Percentiles rank a stretch among this genome's conserved stretches.
These are phyloP conservation scores for Otocyon megalotis DNA, from an alignment of 2,113 vertebrate species.

Conservation along the genomic window DNA sequence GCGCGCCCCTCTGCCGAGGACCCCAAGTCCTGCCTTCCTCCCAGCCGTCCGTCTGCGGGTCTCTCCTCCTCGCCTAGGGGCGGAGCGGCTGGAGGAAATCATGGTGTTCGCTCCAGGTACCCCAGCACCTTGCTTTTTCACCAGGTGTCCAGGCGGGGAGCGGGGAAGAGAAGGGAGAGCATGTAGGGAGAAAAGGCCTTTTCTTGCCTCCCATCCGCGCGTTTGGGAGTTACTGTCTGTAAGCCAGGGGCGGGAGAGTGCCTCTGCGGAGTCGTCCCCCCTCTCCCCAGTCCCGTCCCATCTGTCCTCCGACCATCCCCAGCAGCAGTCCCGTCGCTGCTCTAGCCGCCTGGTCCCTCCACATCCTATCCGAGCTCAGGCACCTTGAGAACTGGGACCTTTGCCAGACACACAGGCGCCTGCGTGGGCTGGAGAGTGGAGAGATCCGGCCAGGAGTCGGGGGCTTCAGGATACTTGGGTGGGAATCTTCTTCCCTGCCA, in stretches of 20 bases:
- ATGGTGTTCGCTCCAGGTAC: constrained; percentile 91
- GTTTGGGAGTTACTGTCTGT: not conserved
- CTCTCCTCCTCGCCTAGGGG: not conserved
- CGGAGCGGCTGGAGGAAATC: constrained; percentile 68
- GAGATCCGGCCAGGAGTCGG: not conserved
- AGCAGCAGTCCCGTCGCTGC: not conserved
- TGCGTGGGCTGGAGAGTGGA: not conserved
- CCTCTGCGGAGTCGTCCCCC: not conserved
- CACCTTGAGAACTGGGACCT: constrained; percentile 15
- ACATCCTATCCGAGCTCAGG: not conserved
- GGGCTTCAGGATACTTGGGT: not conserved
- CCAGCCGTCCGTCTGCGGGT: not conserved
- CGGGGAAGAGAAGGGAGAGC: not conserved
- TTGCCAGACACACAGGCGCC: not conserved
- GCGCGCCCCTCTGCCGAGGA: not conserved
- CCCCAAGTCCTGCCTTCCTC: not conserved
- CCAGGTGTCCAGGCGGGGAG: not conserved
- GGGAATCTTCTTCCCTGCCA: not conserved
- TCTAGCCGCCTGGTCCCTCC: not conserved
- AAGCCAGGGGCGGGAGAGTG: not conserved
- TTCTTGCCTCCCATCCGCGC: not conserved
- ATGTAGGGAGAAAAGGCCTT: constrained; percentile 9
- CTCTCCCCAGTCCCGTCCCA: not conserved
- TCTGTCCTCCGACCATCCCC: not conserved
- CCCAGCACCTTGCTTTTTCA: constrained; percentile 41